Base-by-base conservation (phyloP, 2,113 vertebrate genomes). In the Argyrosomus japonicus region DNA sequence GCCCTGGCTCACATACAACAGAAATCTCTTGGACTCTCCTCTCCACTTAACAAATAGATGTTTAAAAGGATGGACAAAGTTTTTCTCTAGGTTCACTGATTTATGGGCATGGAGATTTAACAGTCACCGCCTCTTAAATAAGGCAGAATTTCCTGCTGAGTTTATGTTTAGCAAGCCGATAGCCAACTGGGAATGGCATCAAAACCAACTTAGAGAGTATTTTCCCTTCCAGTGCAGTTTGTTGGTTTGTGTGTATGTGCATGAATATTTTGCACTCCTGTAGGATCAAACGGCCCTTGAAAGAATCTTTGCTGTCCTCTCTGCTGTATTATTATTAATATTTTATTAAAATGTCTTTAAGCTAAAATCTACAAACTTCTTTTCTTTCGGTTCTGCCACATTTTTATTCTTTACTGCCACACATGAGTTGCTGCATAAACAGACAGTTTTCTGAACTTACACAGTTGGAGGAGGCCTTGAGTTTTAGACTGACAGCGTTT, bases 401-500 rank as follows among this genome's bases (percentile, higher is more conserved):
- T 25, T 25, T 63, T 65, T 67, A 40, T 47, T 57, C 5, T 10
- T 6, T 13, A 62, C 36, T 40, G 36, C 50, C 1, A 2, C n/a
- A 54, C 25, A 13, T 54, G 53, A 36, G 17, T 9, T 45, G 29
- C 57, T 13, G 1, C 2, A 29, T 27, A 45, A 32, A 53, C 6
- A 54, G 64, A 17, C 8, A 29, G 56, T 25, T 71, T 69, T 81
- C 50, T 83, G 50, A 69, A 92, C 95, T 94, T 88, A 95, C 95
- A 86, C 95, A 96, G 64, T 1, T 91, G 83, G 94, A 93, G 6
- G 74, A 13, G 6, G 61, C 50, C 56, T 88, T 93, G 54, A 96
- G 93, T 71, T 90, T 93, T 51, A 96, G 90, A 65, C 11, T 92
- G 81, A 96, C 89, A 14, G 92, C 91, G 1, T 94, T 88, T 91